Conservation (phyloP, 1,140 invertebrate species). For the Batillaria attramentaria region DNA sequence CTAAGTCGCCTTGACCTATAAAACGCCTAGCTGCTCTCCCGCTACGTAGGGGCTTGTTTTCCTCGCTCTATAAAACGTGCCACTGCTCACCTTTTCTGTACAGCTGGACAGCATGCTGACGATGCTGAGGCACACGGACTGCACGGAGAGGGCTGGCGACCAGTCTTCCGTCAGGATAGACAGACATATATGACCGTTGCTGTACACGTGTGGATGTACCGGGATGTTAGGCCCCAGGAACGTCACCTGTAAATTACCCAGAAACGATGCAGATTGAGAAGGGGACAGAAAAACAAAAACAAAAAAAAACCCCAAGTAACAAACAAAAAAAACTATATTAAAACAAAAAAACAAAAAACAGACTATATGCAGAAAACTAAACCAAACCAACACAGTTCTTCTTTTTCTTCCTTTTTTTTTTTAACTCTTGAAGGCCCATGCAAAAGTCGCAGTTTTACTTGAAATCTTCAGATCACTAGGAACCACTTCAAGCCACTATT, state of each 20-base stretch:
- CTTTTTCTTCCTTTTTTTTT: not conserved
- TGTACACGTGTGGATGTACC: constrained; percentile 98
- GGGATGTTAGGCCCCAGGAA: constrained; percentile 98
- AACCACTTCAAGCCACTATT: too few relatives aligned
- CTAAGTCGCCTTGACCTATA: too few relatives aligned
- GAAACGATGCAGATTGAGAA: not conserved
- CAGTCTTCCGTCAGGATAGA: constrained; percentile 99
- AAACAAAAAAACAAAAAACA: not conserved
- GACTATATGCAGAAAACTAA: too few relatives aligned
- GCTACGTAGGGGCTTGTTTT: too few relatives aligned
- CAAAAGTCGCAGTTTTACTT: too few relatives aligned
- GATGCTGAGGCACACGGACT: constrained; percentile 96
- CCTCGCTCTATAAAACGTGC: too few relatives aligned
- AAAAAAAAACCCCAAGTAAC: too few relatives aligned
- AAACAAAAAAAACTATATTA: not conserved
- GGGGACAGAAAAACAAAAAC: not conserved
- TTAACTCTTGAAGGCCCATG: too few relatives aligned
- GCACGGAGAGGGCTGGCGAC: constrained; percentile 97
- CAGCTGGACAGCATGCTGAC: constrained; percentile 98
- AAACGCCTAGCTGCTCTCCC: too few relatives aligned
- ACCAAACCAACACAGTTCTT: not conserved
- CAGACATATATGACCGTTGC: constrained; percentile 98
- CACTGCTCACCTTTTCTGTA: constrained; percentile 79
- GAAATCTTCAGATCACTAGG: too few relatives aligned
- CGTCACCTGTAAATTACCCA: constrained; percentile 81